A percentile compares a stretch with the other conserved stretches of the same genome.
Evolutionary conservation across 2,113 vertebrate genomes (phyloP).

Genomic region (Anhinga rufa): DNA sequence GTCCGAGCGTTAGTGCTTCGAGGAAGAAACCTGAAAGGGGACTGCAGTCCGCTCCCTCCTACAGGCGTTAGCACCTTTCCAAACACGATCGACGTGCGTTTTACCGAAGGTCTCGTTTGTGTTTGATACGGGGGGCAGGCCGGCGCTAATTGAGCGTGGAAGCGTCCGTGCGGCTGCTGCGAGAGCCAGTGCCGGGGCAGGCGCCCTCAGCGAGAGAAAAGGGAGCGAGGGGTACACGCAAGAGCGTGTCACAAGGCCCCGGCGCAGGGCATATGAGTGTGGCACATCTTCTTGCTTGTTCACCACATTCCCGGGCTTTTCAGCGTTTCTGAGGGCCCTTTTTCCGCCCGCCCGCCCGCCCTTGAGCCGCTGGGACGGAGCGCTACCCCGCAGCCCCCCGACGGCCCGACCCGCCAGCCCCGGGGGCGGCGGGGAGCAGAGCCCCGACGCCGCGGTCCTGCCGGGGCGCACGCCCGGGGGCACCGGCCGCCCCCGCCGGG

Average conservation of each 20-base stretch:
- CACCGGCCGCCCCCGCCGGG: no score
- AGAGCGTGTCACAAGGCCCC: neutral
- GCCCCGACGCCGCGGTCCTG: neutral
- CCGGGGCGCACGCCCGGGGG: neutral
- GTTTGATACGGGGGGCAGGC: neutral
- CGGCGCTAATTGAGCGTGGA: neutral
- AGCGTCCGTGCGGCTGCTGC: neutral
- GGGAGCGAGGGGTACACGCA: neutral
- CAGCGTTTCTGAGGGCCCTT: neutral
- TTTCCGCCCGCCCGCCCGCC: fast-evolving
- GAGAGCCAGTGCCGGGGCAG: neutral
- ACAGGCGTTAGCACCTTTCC: neutral
- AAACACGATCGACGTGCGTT: neutral
- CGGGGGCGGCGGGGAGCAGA: neutral
- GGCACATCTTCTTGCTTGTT: neutral
- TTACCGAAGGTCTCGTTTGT: neutral
- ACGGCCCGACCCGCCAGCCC: neutral
- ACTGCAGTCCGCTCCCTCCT: neutral
- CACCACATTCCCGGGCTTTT: neutral
- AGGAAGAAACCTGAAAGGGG: neutral
- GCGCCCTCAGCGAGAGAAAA: neutral
- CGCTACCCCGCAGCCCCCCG: neutral
- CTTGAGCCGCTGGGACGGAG: neutral
- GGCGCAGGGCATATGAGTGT: neutral
- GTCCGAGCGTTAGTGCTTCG: neutral